Evolutionary conservation across 2,113 vertebrate genomes (phyloP), one percentile per base, ranked within the genome.

Genomic region (Rana temporaria): DNA sequence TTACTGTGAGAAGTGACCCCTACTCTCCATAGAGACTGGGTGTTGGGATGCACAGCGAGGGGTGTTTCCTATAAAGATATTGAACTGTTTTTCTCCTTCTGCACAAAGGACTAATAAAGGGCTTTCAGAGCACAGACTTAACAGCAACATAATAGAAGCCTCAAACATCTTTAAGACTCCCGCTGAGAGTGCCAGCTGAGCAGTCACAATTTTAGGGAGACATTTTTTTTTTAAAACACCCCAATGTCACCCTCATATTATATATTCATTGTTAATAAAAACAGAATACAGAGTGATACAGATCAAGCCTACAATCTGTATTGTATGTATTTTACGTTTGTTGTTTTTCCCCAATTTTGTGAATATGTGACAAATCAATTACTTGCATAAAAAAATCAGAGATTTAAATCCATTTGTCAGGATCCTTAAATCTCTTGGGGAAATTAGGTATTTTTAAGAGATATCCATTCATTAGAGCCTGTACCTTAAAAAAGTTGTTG

Each of bases 41-140:
- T 66, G 38, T 32, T 55, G n/a, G 24, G 24, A 55, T 6, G 55
- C 75, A 64, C 75, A 78, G 75, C 75, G 9, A 52, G 75, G 60
- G 22, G 24, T 63, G 42, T 32, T 8, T 12, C 9, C 55, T 63
- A 16, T 62, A 7, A 17, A 17, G 20, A 64, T 53, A 22, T 24
- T 0, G 7, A 53, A 9, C 75, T 24, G 16, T 6, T 60, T 63
- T 48, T 56, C 20, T 8, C 48, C 48, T 22, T 7, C 6, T 32
- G 5, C 65, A 32, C 2, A 66, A 22, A 53, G 62, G 42, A 19
- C 55, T 78, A 78, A 78, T 78, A 66, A n/a, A 30, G 38, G 75
- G 63, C 24, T 78, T 52, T 73, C 52, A 17, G 53, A 65, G 38
- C 42, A 48, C 24, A 42, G 22, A 65, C 30, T 77, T 57, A 65